A percentile compares a stretch with the other conserved stretches of the same genome.
Evolutionary conservation across 2,797 vertebrate species (phyloP).

Genomic region (Carapus acus): DNA sequence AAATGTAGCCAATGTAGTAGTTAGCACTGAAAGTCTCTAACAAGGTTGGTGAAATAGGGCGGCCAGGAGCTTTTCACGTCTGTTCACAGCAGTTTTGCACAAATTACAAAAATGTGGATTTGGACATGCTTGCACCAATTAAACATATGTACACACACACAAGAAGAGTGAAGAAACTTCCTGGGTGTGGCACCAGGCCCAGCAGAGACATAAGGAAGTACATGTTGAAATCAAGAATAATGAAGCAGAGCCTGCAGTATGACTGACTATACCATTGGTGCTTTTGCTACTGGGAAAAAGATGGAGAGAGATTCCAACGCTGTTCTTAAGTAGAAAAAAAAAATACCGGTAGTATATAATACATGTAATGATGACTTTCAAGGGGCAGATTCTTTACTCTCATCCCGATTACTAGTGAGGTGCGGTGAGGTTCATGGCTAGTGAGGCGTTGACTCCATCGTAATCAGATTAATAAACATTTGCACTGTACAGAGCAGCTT

Average conservation of each 20-base stretch:
- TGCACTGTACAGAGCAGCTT: no score
- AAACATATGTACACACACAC: neutral
- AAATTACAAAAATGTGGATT: conserved; percentile 3
- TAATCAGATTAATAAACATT: no score
- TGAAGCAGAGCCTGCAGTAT: neutral
- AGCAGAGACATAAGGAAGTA: conserved; percentile 4
- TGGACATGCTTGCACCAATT: neutral
- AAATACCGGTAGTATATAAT: no score
- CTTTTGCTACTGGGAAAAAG: no score
- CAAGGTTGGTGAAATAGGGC: conserved; percentile 32
- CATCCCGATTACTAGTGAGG: no score
- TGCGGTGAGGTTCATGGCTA: no score
- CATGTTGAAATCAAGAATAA: conserved; percentile 1
- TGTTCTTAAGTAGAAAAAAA: conserved; percentile 12
- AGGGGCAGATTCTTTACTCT: no score
- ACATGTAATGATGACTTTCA: no score
- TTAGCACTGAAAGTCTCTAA: conserved; percentile 26
- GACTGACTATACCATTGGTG: no score
- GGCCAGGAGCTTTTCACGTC: conserved; percentile 1
- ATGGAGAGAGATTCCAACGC: no score
- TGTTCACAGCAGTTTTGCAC: conserved; percentile 7
- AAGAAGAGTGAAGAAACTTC: neutral
- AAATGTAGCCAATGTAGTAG: conserved; percentile 33
- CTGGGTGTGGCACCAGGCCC: neutral
- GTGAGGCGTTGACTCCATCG: no score